Base-by-base conservation (phyloP, 2,888 invertebrate genomes). In the Calliscelio sp. region DNA sequence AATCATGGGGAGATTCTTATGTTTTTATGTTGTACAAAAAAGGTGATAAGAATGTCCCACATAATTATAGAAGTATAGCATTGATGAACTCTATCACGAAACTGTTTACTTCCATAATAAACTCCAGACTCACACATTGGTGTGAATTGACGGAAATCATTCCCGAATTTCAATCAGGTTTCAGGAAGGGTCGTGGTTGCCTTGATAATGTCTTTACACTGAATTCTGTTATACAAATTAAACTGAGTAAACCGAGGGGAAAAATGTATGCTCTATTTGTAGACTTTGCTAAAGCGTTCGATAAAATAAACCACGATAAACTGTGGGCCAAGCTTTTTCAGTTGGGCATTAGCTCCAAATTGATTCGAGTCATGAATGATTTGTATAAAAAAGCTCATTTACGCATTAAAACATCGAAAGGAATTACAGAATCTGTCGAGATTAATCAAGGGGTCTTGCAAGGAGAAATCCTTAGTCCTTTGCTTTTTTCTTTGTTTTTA, bases 81-180 rank as follows among this genome's bases (percentile, higher is more conserved):
- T 32, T 65, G n/a, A 20, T 65, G 32, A 65, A 65, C 25, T n/a
- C 49, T 0, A 14, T 65, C 49, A 18, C n/a, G 0, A 65, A 65
- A 49, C 16, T 68, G 7, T 68, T 68, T 35, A 68, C 51, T 5
- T 14, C 2, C 0, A 53, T 68, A 10, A 35, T 51, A 22, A 68
- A 51, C 18, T 18, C 22, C 10, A 38, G 68, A 51, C 20, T 65
- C 1, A 11, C 18, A 7, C 18, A 1, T 24, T 65, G 65, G 65
- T 14, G 46, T 20, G 68, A 68, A 53, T 7, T 10, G 1, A 20
- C 14, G 14, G 11, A 28, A 7, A 10, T 49, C 18, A 38, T 68
- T 24, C 68, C 68, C 5, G 68, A 68, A 55, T 68, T 68, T 68
- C 53, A 68, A 24, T 41, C 68, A 10, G 53, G 38, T 24, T 68